These are phyloP conservation scores for Holothuria glaberrima DNA, from an alignment of 35 echinoderm and acorn worm species.

Conservation along the genomic window DNA sequence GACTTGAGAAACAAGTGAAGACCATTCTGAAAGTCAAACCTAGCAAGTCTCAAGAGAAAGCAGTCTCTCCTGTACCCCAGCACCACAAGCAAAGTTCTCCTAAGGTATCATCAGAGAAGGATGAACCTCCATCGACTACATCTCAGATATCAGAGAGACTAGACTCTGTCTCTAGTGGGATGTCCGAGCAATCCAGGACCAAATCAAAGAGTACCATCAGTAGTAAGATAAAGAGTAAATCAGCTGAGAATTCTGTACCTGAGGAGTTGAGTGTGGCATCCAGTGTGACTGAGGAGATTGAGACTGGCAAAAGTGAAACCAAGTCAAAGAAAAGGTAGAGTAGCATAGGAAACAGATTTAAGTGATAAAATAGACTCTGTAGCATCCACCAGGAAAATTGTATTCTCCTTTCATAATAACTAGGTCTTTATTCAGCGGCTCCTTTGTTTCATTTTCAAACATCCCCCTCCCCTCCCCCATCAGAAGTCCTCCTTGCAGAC, in stretches of 20 bases:
- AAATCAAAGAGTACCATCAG: slow-evolving; percentile 28
- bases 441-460: background rate
- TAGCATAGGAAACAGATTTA: background rate
- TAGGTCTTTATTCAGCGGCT: background rate
- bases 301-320: slow-evolving; percentile 49
- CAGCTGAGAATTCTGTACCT: background rate
- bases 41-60: slow-evolving; percentile 7
- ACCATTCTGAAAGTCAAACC: slow-evolving; percentile 56
- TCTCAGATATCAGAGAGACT: slow-evolving; percentile 21
- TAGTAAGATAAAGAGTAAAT: slow-evolving; percentile 26
- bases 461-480: background rate
- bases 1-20: slow-evolving; percentile 81
- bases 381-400: background rate
- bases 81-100: background rate
- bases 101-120: slow-evolving; percentile 41
- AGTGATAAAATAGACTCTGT: background rate
- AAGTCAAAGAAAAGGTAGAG: slow-evolving; percentile 50
- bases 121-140: background rate
- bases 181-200: slow-evolving; percentile 38
- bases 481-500: no score
- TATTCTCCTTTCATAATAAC: no score
- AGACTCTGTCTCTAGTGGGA: slow-evolving; percentile 39
- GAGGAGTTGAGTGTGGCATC: slow-evolving; percentile 58
- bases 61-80: background rate
- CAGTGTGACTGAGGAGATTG: slow-evolving; percentile 79